Base-by-base conservation (phyloP, 1,140 invertebrate genomes). In the Drosophila subpulchrella region DNA sequence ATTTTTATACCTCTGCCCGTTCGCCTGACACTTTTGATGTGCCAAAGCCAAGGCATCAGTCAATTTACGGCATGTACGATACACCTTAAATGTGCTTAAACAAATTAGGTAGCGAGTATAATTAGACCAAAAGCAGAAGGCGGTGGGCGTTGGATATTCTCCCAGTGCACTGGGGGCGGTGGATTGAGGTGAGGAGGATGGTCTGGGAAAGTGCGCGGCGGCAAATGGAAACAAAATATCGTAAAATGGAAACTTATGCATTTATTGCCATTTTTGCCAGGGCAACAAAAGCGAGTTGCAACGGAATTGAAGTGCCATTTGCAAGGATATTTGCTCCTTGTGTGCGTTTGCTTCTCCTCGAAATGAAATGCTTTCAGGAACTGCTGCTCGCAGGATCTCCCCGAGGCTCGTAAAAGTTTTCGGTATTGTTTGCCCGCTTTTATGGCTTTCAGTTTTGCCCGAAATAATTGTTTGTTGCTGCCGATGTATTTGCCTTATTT, bases 191-290 rank as follows among this genome's bases (percentile, higher is more conserved):
- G 66, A 57, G 81, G 50, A 38, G 53, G 47, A 67, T 56, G 59
- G 71, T 48, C 48, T 78, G 36, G 62, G 51, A 61, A 68, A 61
- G 58, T 56, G 50, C 36, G 38, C 55, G 42, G 71, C 51, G 41
- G 54, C 57, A 38, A 84, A 73, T 74, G 80, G 39, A 77, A 88
- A 88, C 83, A 89, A 80, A 88, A 88, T 88, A 88, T 89, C 84
- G 84, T 88, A 90, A 88, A 88, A 89, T 80, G 65, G 65, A 84
- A 89, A 89, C 84, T 88, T 88, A 84, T 88, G 85, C 84, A 88
- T 89, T 88, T 88, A 88, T 88, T 88, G 84, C 63, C 63, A 41
- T 83, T 75, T 78, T 73, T 60, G 61, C 62, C 41, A 66, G 44
- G 55, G 54, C 36, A 62, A 47, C 50, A 65, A 67, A 62, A 55